Conservation (phyloP, 2,797 vertebrate species). For the Malurus leucopterus region DNA sequence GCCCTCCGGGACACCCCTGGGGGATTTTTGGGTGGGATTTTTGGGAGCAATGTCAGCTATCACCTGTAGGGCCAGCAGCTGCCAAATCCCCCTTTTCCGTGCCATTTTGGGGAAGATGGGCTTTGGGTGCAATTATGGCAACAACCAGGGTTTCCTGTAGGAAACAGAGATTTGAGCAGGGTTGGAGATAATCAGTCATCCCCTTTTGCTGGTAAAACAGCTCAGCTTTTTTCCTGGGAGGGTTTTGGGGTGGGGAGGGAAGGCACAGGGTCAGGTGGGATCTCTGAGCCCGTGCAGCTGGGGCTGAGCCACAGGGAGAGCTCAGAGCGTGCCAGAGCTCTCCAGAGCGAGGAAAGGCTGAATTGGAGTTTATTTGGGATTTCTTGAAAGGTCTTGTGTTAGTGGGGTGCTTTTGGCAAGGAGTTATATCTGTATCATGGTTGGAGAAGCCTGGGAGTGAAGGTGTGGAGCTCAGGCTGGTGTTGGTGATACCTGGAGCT, state of each 20-base stretch:
- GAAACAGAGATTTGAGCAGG: background rate
- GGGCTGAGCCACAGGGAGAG: background rate
- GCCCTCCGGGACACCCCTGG: background rate
- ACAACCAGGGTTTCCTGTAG: background rate
- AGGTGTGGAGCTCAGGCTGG: background rate
- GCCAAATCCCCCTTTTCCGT: background rate
- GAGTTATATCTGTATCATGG: fast-evolving
- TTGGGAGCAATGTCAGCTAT: background rate
- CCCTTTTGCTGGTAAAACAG: background rate
- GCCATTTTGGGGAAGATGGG: fast-evolving
- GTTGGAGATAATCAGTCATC: background rate
- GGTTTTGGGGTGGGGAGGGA: background rate
- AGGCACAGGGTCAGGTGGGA: background rate
- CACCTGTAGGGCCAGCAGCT: background rate
- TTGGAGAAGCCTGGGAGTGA: background rate
- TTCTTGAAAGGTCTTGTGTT: background rate
- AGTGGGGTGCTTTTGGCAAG: background rate
- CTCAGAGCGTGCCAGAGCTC: fast-evolving
- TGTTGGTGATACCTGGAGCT: background rate
- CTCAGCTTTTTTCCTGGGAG: background rate
- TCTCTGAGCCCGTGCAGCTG: background rate
- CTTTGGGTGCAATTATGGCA: background rate
- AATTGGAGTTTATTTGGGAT: fast-evolving
- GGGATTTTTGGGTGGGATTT: background rate
- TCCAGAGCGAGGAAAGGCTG: background rate